Base-by-base conservation (phyloP, 1,140 invertebrate species). In the Chymomyza costata region DNA sequence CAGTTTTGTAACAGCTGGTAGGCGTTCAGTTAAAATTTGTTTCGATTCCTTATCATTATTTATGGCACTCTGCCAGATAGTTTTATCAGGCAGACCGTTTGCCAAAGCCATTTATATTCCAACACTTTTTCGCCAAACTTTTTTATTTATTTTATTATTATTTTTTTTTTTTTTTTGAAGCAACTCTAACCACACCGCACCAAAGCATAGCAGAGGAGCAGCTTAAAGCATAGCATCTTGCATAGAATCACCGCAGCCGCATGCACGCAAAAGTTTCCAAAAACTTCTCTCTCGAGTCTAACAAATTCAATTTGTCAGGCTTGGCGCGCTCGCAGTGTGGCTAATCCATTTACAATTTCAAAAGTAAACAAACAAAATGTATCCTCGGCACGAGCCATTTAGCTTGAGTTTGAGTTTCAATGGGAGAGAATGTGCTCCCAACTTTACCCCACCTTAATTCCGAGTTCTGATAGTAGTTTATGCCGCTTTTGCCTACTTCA, bases 241-340 rank as follows among this genome's bases (percentile, higher is more conserved):
- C n/a, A n/a, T n/a, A n/a, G n/a, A n/a, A n/a, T n/a, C n/a, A n/a
- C 59, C 56, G 54, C 69, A 74, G 50, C 69, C n/a, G n/a, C 69
- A 76, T 76, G 71, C 71, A 76, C 44, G 71, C 66, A 76, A 76
- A 76, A 76, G 61, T 76, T 76, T 63, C 64, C 50, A 58, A 66
- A 73, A 76, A 76, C 71, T 76, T 76, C 66, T 59, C 66, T 28
- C 30, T n/a, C 62, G 62, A 71, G 66, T 66, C 51, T 70, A 76
- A 76, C 71, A 76, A 76, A 76, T 76, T 76, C 71, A 76, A 76
- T 76, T 76, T 76, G 71, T 76, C 71, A 76, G 71, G 71, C 71
- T 59, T 66, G 71, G 61, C 66, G 62, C 53, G 57, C 61, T 28
- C 28, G 13, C 43, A 61, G 56, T 55, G 52, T 30, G 66, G 71